Evolutionary conservation across 2,797 vertebrate species (phyloP).

Genomic region (Vespertilio murinus): DNA sequence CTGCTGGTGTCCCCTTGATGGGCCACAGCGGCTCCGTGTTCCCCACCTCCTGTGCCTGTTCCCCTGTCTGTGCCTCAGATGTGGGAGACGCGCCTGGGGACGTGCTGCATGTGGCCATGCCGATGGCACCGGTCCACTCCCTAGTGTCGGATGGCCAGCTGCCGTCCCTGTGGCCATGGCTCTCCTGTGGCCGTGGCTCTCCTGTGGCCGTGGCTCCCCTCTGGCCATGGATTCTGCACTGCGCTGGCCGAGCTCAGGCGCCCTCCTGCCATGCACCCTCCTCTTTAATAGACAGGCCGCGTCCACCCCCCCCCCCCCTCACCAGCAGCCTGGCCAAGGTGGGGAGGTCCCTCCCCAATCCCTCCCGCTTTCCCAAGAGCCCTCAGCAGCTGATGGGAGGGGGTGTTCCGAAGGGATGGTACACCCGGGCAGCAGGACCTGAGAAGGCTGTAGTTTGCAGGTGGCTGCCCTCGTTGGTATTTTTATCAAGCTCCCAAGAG

Average conservation of each 20-base stretch:
- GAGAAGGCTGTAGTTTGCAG: not conserved
- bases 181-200: too few species aligned
- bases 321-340: not conserved
- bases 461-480: not conserved
- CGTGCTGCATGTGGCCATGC: not conserved
- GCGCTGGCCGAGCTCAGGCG: not conserved
- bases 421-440: not conserved
- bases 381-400: not conserved
- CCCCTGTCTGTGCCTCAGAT: not conserved
- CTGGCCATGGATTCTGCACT: not conserved
- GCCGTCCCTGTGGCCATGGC: not conserved
- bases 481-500: not conserved
- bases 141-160: not conserved
- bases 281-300: not conserved
- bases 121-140: not conserved
- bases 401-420: not conserved
- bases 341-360: not conserved
- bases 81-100: not conserved
- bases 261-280: rapidly evolving
- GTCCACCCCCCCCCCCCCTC: too few species aligned
- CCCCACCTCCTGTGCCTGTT: not conserved
- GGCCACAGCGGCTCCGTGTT: not conserved
- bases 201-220: too few species aligned
- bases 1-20: not conserved
- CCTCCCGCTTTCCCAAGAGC: not conserved